A percentile compares a stretch with the other conserved stretches of the same genome.
Evolutionary conservation across 2,888 invertebrate genomes (phyloP).

Genomic region (Odontomyia ornata): DNA sequence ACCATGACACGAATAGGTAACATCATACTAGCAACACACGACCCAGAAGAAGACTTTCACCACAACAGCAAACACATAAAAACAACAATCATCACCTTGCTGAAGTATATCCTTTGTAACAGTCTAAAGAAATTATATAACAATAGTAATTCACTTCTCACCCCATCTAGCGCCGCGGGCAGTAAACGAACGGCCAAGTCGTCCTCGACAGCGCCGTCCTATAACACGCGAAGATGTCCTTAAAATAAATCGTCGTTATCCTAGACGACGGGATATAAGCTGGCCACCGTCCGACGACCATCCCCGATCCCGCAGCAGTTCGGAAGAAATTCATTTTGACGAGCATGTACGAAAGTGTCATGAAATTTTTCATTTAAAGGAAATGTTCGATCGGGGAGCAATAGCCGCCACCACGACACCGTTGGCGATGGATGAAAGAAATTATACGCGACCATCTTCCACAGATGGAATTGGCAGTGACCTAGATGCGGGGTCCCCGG

Average conservation of each 20-base stretch:
- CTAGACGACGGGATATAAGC: constrained; percentile 59
- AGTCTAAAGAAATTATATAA: neutral
- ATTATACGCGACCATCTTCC: constrained; percentile 20
- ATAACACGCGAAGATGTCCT: constrained; percentile 63
- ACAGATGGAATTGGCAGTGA: constrained; percentile 28
- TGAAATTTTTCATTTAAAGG: constrained; percentile 58
- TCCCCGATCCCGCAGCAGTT: constrained; percentile 53
- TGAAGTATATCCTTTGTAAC: neutral
- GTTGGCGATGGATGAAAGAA: constrained; percentile 41
- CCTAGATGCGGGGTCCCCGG: neutral
- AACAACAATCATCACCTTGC: neutral
- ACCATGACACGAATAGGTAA: too few relatives aligned
- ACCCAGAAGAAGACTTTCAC: too few relatives aligned
- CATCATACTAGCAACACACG: too few relatives aligned
- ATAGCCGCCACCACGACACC: neutral
- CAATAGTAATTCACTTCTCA: constrained; percentile 18
- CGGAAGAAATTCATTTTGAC: constrained; percentile 55
- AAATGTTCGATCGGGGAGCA: constrained; percentile 57
- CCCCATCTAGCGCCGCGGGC: constrained; percentile 3
- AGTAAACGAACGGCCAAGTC: constrained; percentile 56
- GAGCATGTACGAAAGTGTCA: constrained; percentile 56
- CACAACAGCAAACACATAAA: neutral
- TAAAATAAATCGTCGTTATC: constrained; percentile 62
- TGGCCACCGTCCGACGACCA: constrained; percentile 56
- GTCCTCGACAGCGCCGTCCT: constrained; percentile 57